Percentiles rank a stretch among this genome's conserved stretches.
These are phyloP conservation scores for Orthonychiurus folsomi DNA, from an alignment of 2,888 invertebrate genomes.

Conservation along the genomic window DNA sequence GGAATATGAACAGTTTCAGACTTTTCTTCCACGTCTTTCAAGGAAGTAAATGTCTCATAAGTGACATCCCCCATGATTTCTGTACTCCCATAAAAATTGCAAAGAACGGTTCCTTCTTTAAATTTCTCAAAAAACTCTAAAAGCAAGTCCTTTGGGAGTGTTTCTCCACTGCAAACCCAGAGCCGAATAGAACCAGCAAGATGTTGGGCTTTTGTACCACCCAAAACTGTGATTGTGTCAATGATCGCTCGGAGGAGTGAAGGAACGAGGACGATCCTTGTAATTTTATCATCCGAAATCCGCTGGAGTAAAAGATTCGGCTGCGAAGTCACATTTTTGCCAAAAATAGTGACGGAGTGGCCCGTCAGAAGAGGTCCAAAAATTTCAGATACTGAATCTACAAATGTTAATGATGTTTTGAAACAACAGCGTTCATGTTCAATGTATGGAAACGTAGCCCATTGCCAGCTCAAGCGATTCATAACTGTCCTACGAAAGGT, in stretches of 20 bases:
- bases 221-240: neutral
- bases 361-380: conserved; percentile 20
- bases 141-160: conserved; percentile 47
- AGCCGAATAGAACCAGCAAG: neutral
- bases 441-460: conserved; percentile 66
- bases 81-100: conserved; percentile 85
- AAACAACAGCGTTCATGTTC: conserved; percentile 67
- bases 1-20: conserved; percentile 57
- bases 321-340: neutral
- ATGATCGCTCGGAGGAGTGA: conserved; percentile 13
- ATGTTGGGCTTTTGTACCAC: neutral
- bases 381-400: conserved; percentile 60
- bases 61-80: conserved; percentile 89
- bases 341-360: conserved; percentile 3
- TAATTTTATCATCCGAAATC: conserved; percentile 3
- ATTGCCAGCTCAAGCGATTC: conserved; percentile 82
- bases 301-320: conserved; percentile 10
- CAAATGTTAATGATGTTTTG: conserved; percentile 84
- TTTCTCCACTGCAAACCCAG: conserved; percentile 15
- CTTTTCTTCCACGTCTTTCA: conserved; percentile 49
- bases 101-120: conserved; percentile 54
- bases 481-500: conserved; percentile 52
- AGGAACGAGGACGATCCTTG: conserved; percentile 13
- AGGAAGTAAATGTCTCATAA: conserved; percentile 57
- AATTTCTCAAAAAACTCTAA: conserved; percentile 57